A percentile compares a stretch with the other conserved stretches of the same genome.
Evolutionary conservation across 2,113 vertebrate genomes (phyloP).

Genomic region (Mungos mungo): DNA sequence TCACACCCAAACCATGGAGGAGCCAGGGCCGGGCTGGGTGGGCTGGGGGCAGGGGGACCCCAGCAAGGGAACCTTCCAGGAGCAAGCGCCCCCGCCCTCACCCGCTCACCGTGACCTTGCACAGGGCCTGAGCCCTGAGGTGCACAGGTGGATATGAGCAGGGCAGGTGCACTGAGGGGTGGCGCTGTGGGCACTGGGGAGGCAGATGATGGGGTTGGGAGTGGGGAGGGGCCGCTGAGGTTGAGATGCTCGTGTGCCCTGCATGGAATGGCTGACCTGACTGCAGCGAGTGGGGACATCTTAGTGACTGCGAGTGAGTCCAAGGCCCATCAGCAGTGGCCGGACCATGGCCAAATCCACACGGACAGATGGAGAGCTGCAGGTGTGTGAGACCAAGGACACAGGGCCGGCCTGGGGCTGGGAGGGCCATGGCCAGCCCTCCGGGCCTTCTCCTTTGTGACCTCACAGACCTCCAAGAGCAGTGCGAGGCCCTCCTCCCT

Average conservation of each 20-base stretch:
- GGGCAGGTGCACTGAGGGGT: neutral
- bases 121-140: neutral
- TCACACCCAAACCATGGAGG: neutral
- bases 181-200: neutral
- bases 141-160: neutral
- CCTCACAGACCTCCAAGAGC: neutral
- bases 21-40: neutral
- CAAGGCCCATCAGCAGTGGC: neutral
- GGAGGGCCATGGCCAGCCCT: neutral
- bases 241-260: neutral
- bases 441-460: neutral
- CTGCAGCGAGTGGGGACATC: neutral
- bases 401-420: neutral
- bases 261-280: neutral
- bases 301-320: neutral
- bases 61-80: neutral
- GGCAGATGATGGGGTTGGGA: neutral
- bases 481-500: neutral
- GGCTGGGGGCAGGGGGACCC: neutral
- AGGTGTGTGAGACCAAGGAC: neutral
- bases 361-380: neutral
- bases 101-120: no score
- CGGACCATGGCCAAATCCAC: neutral
- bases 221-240: neutral
- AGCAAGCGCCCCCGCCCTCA: accelerated